Conservation (phyloP, 2,113 vertebrate genomes). For the Opisthocomus hoazin region DNA sequence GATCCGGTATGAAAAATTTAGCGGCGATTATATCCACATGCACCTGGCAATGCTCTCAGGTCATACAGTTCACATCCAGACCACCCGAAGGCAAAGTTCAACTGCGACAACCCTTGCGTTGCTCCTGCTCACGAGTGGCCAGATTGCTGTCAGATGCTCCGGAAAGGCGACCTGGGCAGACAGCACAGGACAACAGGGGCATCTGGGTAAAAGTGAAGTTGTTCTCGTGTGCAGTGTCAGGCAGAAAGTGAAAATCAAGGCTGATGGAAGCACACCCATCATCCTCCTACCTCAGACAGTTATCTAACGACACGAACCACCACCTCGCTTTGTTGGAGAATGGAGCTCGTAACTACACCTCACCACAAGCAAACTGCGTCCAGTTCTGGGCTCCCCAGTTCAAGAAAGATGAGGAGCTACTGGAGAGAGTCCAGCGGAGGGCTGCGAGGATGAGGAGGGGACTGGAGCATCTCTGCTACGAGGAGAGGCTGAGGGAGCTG, state of each 20-base stretch:
- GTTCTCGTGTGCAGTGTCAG: not conserved
- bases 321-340: not conserved
- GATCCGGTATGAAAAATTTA: not conserved
- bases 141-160: not conserved
- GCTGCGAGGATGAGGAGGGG: too few species aligned
- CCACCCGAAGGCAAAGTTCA: not conserved
- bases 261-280: not conserved
- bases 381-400: too few species aligned
- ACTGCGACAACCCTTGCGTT: fast-evolving
- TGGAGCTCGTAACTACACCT: not conserved
- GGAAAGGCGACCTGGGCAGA: not conserved
- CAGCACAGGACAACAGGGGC: not conserved
- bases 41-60: not conserved
- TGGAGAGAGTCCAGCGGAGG: too few species aligned
- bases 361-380: not conserved
- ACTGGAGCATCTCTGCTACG: too few species aligned
- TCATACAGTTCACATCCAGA: not conserved
- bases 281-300: not conserved
- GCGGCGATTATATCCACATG: not conserved
- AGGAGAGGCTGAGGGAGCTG: too few species aligned
- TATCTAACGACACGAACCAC: fast-evolving
- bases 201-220: not conserved
- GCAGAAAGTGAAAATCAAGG: not conserved
- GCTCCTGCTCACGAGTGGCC: not conserved
- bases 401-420: too few species aligned